Percentiles rank a stretch among this genome's conserved stretches.
These are phyloP conservation scores for Phenacoccus solenopsis DNA, from an alignment of 1,140 invertebrate species.

Conservation along the genomic window DNA sequence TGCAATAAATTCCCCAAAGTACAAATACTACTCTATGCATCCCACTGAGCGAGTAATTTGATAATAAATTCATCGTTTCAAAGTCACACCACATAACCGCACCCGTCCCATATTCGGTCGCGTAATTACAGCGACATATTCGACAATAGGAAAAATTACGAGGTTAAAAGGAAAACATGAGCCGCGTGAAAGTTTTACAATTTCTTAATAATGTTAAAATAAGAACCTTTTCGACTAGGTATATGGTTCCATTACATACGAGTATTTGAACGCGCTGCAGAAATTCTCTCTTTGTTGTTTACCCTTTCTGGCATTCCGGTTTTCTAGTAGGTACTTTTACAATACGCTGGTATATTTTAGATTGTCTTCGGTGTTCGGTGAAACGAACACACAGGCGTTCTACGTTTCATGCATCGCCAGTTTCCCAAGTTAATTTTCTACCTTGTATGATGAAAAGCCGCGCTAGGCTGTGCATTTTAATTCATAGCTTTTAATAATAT, in stretches of 20 bases:
- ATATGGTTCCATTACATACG: not conserved
- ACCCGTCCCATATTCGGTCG: no score
- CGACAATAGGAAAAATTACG: no score
- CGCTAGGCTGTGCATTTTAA: not conserved
- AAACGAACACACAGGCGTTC: not conserved
- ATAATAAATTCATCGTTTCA: no score
- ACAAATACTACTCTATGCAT: no score
- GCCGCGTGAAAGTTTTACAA: not conserved
- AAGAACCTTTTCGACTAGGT: not conserved
- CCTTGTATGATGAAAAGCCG: not conserved
- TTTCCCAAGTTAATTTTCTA: not conserved
- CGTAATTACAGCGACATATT: no score
- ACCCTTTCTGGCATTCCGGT: not conserved
- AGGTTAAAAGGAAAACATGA: not conserved
- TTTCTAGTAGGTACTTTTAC: not conserved
- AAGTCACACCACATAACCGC: no score
- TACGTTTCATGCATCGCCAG: not conserved
- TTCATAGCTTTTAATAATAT: constrained; percentile 3
- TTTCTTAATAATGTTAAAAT: not conserved
- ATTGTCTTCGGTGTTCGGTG: not conserved
- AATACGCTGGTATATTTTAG: not conserved
- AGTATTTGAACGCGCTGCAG: not conserved
- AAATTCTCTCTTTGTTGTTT: not conserved
- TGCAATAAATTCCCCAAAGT: no score
- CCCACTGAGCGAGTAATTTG: no score